phyloP scores from a whole-genome alignment of 2,113 vertebrate genomes.

The Nothocercus nigrocapillus region DNA sequence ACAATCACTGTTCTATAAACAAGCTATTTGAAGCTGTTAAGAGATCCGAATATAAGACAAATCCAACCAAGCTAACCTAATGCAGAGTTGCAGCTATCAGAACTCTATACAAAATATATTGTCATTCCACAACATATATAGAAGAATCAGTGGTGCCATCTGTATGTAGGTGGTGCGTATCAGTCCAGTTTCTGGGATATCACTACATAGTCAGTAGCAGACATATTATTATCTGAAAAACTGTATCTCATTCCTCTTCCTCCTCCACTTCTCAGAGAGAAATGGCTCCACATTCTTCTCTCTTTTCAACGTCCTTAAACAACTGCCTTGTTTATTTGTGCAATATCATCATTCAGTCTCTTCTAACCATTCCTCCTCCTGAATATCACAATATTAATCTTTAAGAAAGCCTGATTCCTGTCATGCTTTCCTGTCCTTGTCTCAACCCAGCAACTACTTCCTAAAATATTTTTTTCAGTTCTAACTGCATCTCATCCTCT shows the following conservation, averaged over 20 bases:
- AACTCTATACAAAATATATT: fast-evolving
- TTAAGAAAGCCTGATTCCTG: neutral
- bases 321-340: neutral
- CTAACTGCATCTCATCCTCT: neutral
- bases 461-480: neutral
- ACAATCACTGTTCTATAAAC: neutral
- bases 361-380: neutral
- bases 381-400: neutral
- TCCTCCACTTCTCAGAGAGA: neutral
- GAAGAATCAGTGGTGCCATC: neutral
- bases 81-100: neutral
- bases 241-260: neutral
- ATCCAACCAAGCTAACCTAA: neutral
- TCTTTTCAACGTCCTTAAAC: neutral
- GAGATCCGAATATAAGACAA: neutral
- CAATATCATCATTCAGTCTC: neutral
- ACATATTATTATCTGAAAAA: neutral
- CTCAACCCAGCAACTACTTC: neutral
- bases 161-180: neutral
- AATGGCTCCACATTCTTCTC: neutral
- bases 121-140: neutral
- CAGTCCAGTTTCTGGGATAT: neutral
- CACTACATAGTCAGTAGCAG: neutral
- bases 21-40: neutral
- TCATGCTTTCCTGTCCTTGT: neutral